phyloP scores from a whole-genome alignment of 2,113 vertebrate genomes.

The Chauna torquata region DNA sequence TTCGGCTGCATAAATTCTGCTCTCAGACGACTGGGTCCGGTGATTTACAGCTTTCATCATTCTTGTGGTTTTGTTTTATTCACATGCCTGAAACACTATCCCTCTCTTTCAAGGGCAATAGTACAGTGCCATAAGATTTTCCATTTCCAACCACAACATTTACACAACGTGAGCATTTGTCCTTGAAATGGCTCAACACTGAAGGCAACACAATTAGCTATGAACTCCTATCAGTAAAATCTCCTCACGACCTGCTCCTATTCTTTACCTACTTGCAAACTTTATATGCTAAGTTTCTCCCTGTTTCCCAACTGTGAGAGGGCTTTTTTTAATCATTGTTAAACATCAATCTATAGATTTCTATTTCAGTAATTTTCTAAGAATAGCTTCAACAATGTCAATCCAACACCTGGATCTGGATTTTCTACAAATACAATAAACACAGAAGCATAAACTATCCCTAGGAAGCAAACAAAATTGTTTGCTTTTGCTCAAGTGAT shows the following conservation, averaged over 20 bases:
- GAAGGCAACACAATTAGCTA: not conserved
- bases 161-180: rapidly evolving
- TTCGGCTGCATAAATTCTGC: not conserved
- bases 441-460: not conserved
- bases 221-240: not conserved
- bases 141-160: not conserved
- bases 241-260: not conserved
- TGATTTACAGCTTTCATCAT: not conserved
- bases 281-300: not conserved
- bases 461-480: not conserved
- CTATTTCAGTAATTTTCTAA: not conserved
- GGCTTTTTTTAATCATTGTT: not conserved
- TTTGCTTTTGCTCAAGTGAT: not conserved
- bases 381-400: not conserved
- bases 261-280: not conserved
- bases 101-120: not conserved
- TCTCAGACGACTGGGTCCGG: not conserved
- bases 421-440: not conserved
- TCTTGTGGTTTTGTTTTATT: not conserved
- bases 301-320: not conserved
- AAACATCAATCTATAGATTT: not conserved
- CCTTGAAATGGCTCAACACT: not conserved
- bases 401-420: not conserved
- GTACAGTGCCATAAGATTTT: not conserved
- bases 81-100: not conserved